These are phyloP conservation scores for Andrena praecox DNA, from an alignment of 2,888 invertebrate genomes.

Conservation along the genomic window DNA sequence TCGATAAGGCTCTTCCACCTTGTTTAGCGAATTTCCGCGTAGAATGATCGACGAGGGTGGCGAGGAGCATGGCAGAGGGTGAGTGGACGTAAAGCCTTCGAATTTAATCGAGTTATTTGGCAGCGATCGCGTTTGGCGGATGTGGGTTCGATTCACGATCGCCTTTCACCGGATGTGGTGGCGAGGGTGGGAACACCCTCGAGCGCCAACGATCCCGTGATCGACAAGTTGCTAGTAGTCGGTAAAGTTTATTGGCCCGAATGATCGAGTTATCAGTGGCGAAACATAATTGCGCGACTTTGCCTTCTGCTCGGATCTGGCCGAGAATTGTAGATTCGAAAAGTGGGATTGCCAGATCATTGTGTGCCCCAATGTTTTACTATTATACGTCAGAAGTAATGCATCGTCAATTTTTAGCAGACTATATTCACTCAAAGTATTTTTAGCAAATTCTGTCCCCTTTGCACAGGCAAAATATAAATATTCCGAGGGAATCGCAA, in stretches of 20 bases:
- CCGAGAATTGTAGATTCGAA: no score
- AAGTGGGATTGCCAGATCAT: no score
- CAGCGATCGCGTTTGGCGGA: conserved; percentile 26
- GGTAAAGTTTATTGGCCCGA: conserved; percentile 37
- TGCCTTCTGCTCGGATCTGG: no score
- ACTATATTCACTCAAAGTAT: no score
- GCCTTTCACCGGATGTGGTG: conserved; percentile 24
- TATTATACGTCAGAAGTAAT: no score
- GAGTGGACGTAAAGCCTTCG: conserved; percentile 58
- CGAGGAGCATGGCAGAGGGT: not conserved
- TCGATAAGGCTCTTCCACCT: not conserved
- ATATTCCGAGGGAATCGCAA: conserved; percentile 32
- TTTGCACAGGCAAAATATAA: conserved; percentile 4
- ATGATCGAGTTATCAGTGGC: conserved; percentile 46
- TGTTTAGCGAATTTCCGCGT: not conserved
- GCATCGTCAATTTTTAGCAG: no score
- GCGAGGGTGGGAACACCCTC: conserved; percentile 26
- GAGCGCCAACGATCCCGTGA: conserved; percentile 11
- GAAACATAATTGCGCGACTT: conserved; percentile 45
- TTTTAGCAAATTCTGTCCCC: no score
- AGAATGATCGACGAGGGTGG: not conserved
- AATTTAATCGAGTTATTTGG: conserved; percentile 69
- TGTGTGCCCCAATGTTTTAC: no score
- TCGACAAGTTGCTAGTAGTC: conserved; percentile 39
- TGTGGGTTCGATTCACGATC: conserved; percentile 17